A percentile compares a stretch with the other conserved stretches of the same genome.
These are phyloP conservation scores for Watsonalla cultraria DNA, from an alignment of 2,888 invertebrate species.

Conservation along the genomic window DNA sequence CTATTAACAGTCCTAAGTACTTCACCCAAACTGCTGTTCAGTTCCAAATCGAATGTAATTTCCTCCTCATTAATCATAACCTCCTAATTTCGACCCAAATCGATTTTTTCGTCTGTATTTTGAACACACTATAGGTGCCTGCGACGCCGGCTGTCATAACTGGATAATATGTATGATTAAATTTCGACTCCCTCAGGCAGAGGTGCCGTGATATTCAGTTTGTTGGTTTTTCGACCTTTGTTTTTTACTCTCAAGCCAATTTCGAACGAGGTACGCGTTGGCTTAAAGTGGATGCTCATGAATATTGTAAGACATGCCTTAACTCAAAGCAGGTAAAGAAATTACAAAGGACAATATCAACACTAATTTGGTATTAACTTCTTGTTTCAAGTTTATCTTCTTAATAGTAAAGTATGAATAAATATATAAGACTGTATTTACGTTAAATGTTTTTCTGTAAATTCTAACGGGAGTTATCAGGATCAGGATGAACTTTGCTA, in stretches of 20 bases:
- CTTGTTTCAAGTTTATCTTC: too few relatives aligned
- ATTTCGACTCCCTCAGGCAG: constrained; percentile 59
- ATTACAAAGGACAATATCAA: too few relatives aligned
- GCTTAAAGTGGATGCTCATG: constrained; percentile 32
- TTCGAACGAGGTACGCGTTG: constrained; percentile 36
- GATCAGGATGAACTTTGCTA: too few relatives aligned
- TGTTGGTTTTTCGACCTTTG: constrained; percentile 65
- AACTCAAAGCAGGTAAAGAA: too few relatives aligned
- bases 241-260: constrained; percentile 49
- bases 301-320: neutral
- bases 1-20: neutral
- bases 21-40: neutral
- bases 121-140: constrained; percentile 52
- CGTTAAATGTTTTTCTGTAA: too few relatives aligned
- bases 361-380: too few relatives aligned
- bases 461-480: too few relatives aligned
- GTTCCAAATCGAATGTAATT: neutral
- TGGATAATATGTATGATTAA: constrained; percentile 73
- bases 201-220: constrained; percentile 64
- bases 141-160: constrained; percentile 59
- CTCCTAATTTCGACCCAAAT: neutral
- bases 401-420: too few relatives aligned
- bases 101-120: constrained; percentile 11
- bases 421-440: too few relatives aligned
- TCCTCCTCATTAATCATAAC: neutral